Evolutionary conservation across 2,797 vertebrate genomes (phyloP).

Genomic region (Alfaro cultratus): DNA sequence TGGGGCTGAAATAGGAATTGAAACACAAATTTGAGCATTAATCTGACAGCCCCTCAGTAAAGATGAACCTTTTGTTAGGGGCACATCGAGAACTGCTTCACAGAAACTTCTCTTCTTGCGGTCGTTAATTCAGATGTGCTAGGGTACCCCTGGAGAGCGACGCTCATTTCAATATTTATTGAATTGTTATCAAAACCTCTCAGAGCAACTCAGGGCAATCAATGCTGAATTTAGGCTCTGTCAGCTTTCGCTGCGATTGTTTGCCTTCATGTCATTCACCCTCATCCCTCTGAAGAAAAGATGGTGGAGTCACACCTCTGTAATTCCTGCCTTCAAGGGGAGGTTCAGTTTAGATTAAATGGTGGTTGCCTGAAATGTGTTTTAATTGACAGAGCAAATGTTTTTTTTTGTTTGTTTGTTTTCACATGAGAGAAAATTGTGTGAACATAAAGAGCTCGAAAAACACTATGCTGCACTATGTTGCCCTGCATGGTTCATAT

Average conservation of each 20-base stretch:
- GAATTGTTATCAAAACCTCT: conserved; percentile 80
- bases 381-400: conserved; percentile 64
- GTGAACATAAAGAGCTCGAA: conserved; percentile 16
- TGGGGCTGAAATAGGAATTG: neutral
- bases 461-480: conserved; percentile 27
- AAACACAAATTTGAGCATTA: neutral
- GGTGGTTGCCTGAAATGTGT: conserved; percentile 47
- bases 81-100: conserved; percentile 11
- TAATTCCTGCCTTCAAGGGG: conserved; percentile 54
- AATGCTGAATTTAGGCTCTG: conserved; percentile 67
- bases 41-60: neutral
- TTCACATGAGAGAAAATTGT: conserved; percentile 28
- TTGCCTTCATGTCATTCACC: conserved; percentile 58
- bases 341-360: conserved; percentile 44
- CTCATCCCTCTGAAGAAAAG: conserved; percentile 48
- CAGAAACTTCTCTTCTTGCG: conserved; percentile 44
- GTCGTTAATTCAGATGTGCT: conserved; percentile 55
- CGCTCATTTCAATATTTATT: conserved; percentile 81
- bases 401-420: conserved; percentile 23
- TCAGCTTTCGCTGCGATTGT: conserved; percentile 52
- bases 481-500: conserved; percentile 36
- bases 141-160: conserved; percentile 51
- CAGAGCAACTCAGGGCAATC: conserved; percentile 71
- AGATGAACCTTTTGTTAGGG: conserved; percentile 9
- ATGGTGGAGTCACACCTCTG: conserved; percentile 58